Evolutionary conservation across 2,888 invertebrate genomes (phyloP), one percentile per base, ranked within the genome.

Genomic region (Glaucopsyche alexis): DNA sequence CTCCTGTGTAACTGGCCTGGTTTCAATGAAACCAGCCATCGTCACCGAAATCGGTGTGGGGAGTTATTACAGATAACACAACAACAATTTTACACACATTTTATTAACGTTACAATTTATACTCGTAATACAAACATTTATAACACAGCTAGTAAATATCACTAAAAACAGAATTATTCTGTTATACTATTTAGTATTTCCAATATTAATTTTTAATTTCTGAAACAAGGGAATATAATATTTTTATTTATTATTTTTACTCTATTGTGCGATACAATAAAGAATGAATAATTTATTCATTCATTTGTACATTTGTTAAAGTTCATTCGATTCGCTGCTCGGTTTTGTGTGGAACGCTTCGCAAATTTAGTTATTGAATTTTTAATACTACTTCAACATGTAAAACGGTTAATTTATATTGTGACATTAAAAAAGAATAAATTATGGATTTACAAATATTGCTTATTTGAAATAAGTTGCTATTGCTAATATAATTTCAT

Each of bases 211-310:
- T 8, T 49, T 49, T 13, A 7, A 19, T 19, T 14, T 1, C 29
- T 13, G 6, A 29, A 60, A 29, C 11, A 29, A 60, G 29, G 19
- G 19, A 19, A 60, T 60, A 13, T 29, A 29, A 7, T 29, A 60
- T 13, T 60, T 11, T 60, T 60, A 60, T 60, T 60, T 60, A 60
- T 60, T 60, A 29, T 60, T 60, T 13, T 7, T 13, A 52, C 52
- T 16, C 8, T 55, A 11, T 29, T 60, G 29, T 29, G 29, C 60
- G 13, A 19, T 55, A 47, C 47, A 47, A 47, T 13, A 13, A 13
- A 11, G 60, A 29, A 13, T 29, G 6, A 60, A 60, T 60, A 13
- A 13, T 29, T 60, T 60, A 29, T 60, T 60, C 60, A 7, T 60
- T 60, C 2, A 60, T 60, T 47, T 47, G 5, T 47, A 7, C 47